phyloP scores from a whole-genome alignment of 2,113 vertebrate genomes.

The Donacobius atricapilla region DNA sequence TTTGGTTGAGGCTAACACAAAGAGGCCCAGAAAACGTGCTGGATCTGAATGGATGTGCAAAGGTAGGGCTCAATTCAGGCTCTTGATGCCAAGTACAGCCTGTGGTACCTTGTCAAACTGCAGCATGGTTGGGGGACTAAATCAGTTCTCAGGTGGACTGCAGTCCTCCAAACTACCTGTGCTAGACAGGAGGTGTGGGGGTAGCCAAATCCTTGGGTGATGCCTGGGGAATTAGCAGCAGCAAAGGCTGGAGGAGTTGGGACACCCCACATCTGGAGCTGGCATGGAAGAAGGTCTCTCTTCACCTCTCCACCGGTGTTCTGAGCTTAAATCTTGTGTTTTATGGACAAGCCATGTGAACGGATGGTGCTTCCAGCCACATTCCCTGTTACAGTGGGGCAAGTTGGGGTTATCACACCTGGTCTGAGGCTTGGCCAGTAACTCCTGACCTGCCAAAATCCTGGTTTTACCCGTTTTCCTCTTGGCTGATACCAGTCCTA shows the following conservation, averaged over 20 bases:
- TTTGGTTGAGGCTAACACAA: neutral
- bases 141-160: neutral
- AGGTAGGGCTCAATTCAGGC: neutral
- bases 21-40: neutral
- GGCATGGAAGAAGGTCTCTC: neutral
- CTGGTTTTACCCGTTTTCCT: neutral
- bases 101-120: neutral
- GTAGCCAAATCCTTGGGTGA: neutral
- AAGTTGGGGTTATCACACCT: accelerated
- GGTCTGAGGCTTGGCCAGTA: neutral
- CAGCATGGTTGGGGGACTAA: neutral
- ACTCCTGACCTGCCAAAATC: neutral
- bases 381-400: neutral
- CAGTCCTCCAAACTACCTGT: neutral
- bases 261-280: neutral
- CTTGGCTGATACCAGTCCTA: neutral
- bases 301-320: neutral
- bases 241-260: neutral
- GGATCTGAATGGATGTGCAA: neutral
- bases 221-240: neutral
- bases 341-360: neutral
- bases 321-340: neutral
- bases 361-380: neutral
- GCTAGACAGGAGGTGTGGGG: neutral
- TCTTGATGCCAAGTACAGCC: neutral